These are phyloP conservation scores for Laticauda colubrina DNA, from an alignment of 2,113 vertebrate species.

Conservation along the genomic window DNA sequence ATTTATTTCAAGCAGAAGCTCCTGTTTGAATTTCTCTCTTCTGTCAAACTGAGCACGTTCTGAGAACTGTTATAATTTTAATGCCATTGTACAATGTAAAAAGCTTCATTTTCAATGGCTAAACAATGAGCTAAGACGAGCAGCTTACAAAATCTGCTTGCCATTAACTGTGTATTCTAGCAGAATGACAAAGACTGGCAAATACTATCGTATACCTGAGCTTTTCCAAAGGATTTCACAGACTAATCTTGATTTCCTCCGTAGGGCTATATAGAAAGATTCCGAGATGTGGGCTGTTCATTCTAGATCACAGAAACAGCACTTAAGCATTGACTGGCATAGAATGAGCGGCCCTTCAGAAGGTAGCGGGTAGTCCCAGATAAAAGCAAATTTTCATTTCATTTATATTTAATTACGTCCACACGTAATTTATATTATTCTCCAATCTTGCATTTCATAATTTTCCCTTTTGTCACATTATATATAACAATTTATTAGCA, in stretches of 20 bases:
- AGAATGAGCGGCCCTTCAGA: not conserved
- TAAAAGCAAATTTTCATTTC: not conserved
- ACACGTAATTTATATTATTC: not conserved
- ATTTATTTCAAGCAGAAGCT: conserved; percentile 30
- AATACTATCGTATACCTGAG: not conserved
- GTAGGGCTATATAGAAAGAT: not conserved
- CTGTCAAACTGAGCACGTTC: conserved; percentile 42
- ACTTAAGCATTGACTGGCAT: not conserved
- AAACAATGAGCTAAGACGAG: conserved; percentile 40
- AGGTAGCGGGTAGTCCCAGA: not conserved
- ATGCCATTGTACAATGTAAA: not conserved
- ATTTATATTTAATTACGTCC: not conserved
- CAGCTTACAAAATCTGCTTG: conserved; percentile 35
- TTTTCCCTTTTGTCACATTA: not conserved
- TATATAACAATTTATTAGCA: not conserved
- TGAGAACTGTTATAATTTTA: conserved; percentile 38
- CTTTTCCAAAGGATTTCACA: not conserved
- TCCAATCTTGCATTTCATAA: not conserved
- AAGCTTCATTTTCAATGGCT: conserved; percentile 7
- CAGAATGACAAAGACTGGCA: conserved; percentile 25
- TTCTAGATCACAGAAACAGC: not conserved
- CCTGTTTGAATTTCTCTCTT: conserved; percentile 29
- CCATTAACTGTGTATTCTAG: conserved; percentile 53
- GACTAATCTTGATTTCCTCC: not conserved
- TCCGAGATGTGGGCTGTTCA: not conserved